These are phyloP conservation scores for Dendrolimus kikuchii DNA, from an alignment of 1,140 invertebrate genomes.

Conservation along the genomic window DNA sequence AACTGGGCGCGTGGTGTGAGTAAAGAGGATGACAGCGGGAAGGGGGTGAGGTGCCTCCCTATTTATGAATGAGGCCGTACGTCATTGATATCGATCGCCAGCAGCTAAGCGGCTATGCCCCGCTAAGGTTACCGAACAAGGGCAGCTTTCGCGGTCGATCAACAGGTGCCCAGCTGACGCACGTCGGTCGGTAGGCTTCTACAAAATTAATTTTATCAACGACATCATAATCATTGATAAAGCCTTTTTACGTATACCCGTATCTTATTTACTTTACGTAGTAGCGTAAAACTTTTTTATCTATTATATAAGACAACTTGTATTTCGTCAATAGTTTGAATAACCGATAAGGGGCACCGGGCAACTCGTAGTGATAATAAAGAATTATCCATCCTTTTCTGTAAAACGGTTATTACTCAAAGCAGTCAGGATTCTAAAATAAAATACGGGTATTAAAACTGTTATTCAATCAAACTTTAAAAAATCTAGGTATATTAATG, in stretches of 20 bases:
- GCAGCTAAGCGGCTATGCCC: constrained; percentile 16
- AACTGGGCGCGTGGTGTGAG: constrained; percentile 24
- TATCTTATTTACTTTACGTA: not conserved
- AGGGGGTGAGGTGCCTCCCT: constrained; percentile 26
- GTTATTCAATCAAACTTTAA: too few relatives aligned
- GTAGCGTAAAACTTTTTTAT: too few relatives aligned
- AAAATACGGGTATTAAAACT: too few relatives aligned
- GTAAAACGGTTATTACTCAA: too few relatives aligned
- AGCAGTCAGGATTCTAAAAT: too few relatives aligned
- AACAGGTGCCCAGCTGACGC: constrained; percentile 62
- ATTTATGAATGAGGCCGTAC: constrained; percentile 67
- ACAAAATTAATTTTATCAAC: constrained; percentile 38
- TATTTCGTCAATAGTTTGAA: too few relatives aligned
- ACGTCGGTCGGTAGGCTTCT: constrained; percentile 31
- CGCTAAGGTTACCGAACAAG: constrained; percentile 52
- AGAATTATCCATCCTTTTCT: too few relatives aligned
- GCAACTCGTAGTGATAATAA: too few relatives aligned
- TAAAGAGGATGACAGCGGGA: constrained; percentile 8
- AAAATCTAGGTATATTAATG: too few relatives aligned
- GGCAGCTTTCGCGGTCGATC: constrained; percentile 38
- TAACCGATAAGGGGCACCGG: too few relatives aligned
- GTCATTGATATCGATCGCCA: constrained; percentile 59
- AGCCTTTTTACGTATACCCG: not conserved
- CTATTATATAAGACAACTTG: too few relatives aligned
- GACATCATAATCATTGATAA: constrained; percentile 31